These are phyloP conservation scores for Sorex fumeus DNA, from an alignment of 2,113 vertebrate species.

Conservation along the genomic window DNA sequence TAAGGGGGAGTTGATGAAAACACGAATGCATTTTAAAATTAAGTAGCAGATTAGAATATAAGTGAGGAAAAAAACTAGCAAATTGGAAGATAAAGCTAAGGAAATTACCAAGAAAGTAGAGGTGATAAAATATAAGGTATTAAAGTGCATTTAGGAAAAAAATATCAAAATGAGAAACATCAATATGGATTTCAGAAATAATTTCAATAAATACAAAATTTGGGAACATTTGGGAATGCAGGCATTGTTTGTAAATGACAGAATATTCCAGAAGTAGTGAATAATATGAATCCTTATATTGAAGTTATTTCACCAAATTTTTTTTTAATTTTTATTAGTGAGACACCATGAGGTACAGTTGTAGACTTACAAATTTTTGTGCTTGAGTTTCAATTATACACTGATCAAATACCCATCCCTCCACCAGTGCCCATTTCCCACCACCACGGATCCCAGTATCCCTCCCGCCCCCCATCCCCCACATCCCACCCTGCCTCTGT, in stretches of 20 bases:
- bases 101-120: neutral
- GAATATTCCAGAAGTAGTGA: conserved; percentile 49
- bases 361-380: no score
- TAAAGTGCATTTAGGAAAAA: conserved; percentile 11
- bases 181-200: neutral
- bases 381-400: no score
- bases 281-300: neutral
- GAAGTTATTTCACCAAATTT: conserved; percentile 13
- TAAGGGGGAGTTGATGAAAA: conserved; percentile 37
- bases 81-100: neutral
- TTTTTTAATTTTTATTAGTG: no score
- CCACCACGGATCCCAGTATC: no score
- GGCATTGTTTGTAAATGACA: conserved; percentile 30
- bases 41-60: conserved; percentile 18
- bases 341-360: no score
- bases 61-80: neutral
- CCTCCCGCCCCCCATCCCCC: no score
- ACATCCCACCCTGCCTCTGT: no score
- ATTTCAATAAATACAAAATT: conserved; percentile 45
- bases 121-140: neutral
- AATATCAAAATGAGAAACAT: neutral
- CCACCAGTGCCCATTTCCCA: no score
- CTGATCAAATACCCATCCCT: no score
- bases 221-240: neutral
- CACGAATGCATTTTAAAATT: conserved; percentile 45